phyloP scores from a whole-genome alignment of 2,888 invertebrate genomes.

The Chalcis sispes region DNA sequence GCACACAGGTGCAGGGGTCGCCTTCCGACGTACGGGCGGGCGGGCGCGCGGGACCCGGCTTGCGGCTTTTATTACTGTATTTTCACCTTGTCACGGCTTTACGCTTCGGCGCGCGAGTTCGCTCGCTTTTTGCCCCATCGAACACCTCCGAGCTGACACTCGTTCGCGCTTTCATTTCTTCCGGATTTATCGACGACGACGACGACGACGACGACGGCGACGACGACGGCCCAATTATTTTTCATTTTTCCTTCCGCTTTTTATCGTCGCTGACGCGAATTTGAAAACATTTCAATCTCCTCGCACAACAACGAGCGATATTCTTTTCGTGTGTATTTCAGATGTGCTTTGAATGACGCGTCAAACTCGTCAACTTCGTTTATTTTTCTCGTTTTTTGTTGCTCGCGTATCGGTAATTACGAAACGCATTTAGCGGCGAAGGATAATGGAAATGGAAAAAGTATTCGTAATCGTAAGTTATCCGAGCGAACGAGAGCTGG shows the following conservation, averaged over 20 bases:
- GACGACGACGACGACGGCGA: conserved; percentile 42
- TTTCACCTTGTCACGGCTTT: conserved; percentile 75
- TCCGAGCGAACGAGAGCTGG: not conserved
- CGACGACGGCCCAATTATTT: conserved; percentile 63
- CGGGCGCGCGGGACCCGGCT: conserved; percentile 59
- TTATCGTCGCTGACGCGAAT: not conserved
- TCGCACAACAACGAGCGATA: not conserved
- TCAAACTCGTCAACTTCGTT: not conserved
- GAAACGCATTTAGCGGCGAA: too few species aligned
- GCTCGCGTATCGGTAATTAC: not conserved
- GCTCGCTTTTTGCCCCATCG: conserved; percentile 69
- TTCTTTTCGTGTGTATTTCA: not conserved
- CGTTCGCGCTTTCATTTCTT: conserved; percentile 35
- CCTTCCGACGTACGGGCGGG: conserved; percentile 24
- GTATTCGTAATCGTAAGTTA: conserved; percentile 7
- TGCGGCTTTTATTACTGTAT: conserved; percentile 75
- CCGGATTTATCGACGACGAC: conserved; percentile 49
- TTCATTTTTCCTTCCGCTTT: conserved; percentile 14
- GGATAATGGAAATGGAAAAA: too few species aligned
- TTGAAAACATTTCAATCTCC: conserved; percentile 32
- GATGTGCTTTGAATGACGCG: conserved; percentile 15
- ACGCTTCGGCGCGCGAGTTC: conserved; percentile 70
- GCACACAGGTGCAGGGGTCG: conserved; percentile 56
- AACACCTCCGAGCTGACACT: conserved; percentile 61
- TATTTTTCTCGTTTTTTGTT: conserved; percentile 4